These are phyloP conservation scores for Molanna angustata DNA, from an alignment of 2,888 invertebrate genomes.

Conservation along the genomic window DNA sequence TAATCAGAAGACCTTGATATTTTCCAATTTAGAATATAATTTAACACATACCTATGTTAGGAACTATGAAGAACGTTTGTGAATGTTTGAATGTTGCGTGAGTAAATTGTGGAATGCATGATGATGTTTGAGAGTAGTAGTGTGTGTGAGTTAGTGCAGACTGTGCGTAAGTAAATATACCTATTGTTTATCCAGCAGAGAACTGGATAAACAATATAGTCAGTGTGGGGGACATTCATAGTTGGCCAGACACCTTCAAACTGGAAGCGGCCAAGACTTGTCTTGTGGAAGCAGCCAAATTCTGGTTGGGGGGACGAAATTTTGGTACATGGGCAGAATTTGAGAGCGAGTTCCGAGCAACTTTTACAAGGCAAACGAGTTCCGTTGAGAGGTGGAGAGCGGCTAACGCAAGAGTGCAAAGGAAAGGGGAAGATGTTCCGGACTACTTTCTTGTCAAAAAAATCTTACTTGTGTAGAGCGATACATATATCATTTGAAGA, in stretches of 20 bases:
- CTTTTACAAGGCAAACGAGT: not conserved
- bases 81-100: too few relatives aligned
- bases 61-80: too few relatives aligned
- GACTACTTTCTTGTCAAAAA: not conserved
- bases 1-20: too few relatives aligned
- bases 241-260: conserved; percentile 2
- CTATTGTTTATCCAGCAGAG: too few relatives aligned
- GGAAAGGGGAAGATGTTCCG: not conserved
- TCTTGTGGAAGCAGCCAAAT: not conserved
- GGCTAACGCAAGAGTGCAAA: conserved; percentile 1
- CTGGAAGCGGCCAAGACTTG: not conserved
- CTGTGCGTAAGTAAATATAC: too few relatives aligned
- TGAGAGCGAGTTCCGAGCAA: not conserved
- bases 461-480: not conserved
- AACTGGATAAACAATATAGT: not conserved
- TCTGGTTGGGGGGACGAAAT: not conserved
- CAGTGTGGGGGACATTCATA: not conserved
- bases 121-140: too few relatives aligned
- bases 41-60: too few relatives aligned
- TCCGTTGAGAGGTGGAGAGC: conserved; percentile 2
- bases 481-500: not conserved
- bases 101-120: too few relatives aligned
- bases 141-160: too few relatives aligned
- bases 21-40: too few relatives aligned
- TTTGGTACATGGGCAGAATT: not conserved